Evolutionary conservation across 2,888 invertebrate species (phyloP), one percentile per base, ranked within the genome.

Genomic region (Barypeithes pellucidus): DNA sequence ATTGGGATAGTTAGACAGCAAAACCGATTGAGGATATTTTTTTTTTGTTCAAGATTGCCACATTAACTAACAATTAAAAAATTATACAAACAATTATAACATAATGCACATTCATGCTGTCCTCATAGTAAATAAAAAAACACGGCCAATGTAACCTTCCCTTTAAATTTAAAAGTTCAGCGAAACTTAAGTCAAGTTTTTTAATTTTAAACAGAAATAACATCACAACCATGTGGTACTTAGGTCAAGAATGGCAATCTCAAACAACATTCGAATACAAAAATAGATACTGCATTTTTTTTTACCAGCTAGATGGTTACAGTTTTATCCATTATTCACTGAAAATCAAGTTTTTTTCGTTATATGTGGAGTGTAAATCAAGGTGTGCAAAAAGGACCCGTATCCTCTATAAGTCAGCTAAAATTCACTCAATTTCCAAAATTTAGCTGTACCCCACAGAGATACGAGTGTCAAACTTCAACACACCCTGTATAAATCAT

Each of bases 11-110:
- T 41, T 47, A 29, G 33, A 41, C 39, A 60, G 52, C 60, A 72
- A 61, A 61, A 72, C 72, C 72, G 67, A 52, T n/a, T 36, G 47
- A 5, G 29, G 4, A 43, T 14, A 39, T 66, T 66, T 67, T 47
- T 20, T 41, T 63, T 18, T 36, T 47, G n/a, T 20, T 50, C 50
- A n/a, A 12, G 24, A 5, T n/a, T 50, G 50, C 50, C 50, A 50
- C 1, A 47, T 20, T 4, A n/a, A 16, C 16, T 47, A 18, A 20
- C n/a, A n/a, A n/a, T n/a, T n/a, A n/a, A n/a, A n/a, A n/a, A n/a
- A n/a, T n/a, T n/a, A n/a, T n/a, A n/a, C n/a, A n/a, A n/a, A n/a
- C n/a, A n/a, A n/a, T n/a, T n/a, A n/a, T n/a, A n/a, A n/a, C n/a
- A n/a, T n/a, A n/a, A n/a, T n/a, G n/a, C n/a, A n/a, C n/a, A n/a